Percentiles rank a stretch among this genome's conserved stretches.
Evolutionary conservation across 2,113 vertebrate species (phyloP).

Genomic region (Trichechus manatus): DNA sequence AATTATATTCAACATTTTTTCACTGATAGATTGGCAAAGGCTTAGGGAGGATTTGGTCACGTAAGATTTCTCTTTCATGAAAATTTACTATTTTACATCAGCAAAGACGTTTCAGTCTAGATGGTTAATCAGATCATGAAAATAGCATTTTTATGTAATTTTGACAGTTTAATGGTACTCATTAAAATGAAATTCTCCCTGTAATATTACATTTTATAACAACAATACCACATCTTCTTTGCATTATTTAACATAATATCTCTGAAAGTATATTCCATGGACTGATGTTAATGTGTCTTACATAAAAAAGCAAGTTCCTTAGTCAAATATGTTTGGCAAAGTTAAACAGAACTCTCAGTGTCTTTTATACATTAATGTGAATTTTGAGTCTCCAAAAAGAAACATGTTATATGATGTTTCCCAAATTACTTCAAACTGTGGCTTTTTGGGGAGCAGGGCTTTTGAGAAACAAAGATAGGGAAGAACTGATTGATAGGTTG

Average conservation of each 20-base stretch:
- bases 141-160: constrained; percentile 33
- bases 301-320: background rate
- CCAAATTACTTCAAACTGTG: constrained; percentile 12
- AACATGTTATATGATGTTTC: background rate
- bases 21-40: background rate
- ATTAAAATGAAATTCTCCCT: constrained; percentile 24
- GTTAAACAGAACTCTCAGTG: background rate
- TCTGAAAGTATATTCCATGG: constrained; percentile 17
- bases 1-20: constrained; percentile 7
- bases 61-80: constrained; percentile 42
- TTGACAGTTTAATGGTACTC: constrained; percentile 1
- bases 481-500: background rate
- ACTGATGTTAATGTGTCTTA: constrained; percentile 12
- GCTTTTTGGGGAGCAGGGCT: background rate
- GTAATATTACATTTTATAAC: constrained; percentile 49
- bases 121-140: constrained; percentile 51
- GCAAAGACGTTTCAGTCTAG: background rate
- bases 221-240: constrained; percentile 16
- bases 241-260: constrained; percentile 24
- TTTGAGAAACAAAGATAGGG: constrained; percentile 7
- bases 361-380: background rate
- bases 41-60: background rate
- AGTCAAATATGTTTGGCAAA: constrained; percentile 25
- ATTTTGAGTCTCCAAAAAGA: constrained; percentile 47
- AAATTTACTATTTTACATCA: constrained; percentile 14